Evolutionary conservation across 2,113 vertebrate genomes (phyloP), one percentile per base, ranked within the genome.

Genomic region (Athene cunicularia): DNA sequence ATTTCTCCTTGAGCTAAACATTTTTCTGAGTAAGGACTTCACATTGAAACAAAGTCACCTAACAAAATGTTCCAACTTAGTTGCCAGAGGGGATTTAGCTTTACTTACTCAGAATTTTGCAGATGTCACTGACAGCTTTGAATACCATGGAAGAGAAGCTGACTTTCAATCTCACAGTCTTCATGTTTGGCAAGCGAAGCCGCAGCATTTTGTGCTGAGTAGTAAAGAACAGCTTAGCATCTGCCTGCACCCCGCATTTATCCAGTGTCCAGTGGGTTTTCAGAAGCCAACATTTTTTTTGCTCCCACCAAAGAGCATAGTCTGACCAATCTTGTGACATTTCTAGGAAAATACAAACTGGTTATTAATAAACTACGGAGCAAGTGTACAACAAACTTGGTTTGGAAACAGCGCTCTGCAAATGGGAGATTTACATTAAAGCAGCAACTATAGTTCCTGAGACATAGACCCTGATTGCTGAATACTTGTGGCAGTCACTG

Each of bases 201-300:
- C 99, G 97, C 62, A 99, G 97, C 16, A 98, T 97, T 97, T 99
- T 99, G 97, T 99, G 99, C 80, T 99, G 99, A 15, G 99, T 98
- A 12, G 99, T 99, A 92, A 99, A 99, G 88, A 98, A 83, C 47
- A 99, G 98, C 81, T 98, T 98, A n/a, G 99, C 99, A 35, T 99
- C 99, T 18, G 99, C 99, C 97, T 99, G 98, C 39, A 99, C 98
- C 12, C 99, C 99, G 1, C 97, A 99, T 93, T 99, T 99, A 97
- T 99, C 99, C 88, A 99, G 97, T 2, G 99, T 99, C 99, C 99
- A 99, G 96, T 99, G 99, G 4, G 99, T 99, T 97, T 98, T 99
- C 73, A 99, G 98, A 89, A 99, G 99, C 99, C 99, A 99, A 86
- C 98, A 98, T 27, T 98, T 98, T 72, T 99, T 99, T 83, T 99